Percentiles rank a stretch among this genome's conserved stretches.
Conservation (phyloP, 2,888 invertebrate species). For the Desoria tigrina region DNA sequence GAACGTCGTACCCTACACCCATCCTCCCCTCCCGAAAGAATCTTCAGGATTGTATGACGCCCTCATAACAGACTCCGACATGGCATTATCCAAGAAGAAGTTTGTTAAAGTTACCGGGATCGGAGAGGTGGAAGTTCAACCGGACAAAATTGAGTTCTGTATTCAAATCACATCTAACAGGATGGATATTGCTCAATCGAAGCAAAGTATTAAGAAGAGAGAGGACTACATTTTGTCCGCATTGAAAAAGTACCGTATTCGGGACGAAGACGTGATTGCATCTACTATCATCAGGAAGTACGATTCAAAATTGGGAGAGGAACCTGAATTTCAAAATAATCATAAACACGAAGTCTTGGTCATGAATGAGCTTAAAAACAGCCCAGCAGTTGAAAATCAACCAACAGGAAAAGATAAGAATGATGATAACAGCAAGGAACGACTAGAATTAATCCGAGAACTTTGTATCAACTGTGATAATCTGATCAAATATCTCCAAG, state of each 20-base stretch:
- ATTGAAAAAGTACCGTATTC: constrained; percentile 29
- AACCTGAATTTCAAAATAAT: constrained; percentile 29
- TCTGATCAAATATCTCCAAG: constrained; percentile 35
- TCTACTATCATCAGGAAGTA: constrained; percentile 28
- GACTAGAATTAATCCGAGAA: constrained; percentile 18
- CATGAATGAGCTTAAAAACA: not conserved
- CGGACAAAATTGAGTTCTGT: constrained; percentile 42
- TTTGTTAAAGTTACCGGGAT: constrained; percentile 44
- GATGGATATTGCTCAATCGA: constrained; percentile 28
- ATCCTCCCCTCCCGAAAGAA: constrained; percentile 29
- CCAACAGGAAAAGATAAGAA: constrained; percentile 4
- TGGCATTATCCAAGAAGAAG: constrained; percentile 39
- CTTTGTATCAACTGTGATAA: constrained; percentile 37
- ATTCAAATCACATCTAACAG: constrained; percentile 35
- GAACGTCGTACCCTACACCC: not conserved
- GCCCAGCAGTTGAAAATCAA: not conserved
- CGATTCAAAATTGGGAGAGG: constrained; percentile 19
- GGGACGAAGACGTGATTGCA: constrained; percentile 12
- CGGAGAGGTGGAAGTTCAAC: constrained; percentile 42
- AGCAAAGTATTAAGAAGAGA: constrained; percentile 40
- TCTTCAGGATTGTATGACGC: constrained; percentile 34
- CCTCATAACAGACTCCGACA: constrained; percentile 39
- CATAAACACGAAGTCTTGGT: not conserved
- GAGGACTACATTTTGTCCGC: constrained; percentile 37
- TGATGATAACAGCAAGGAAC: not conserved